These are phyloP conservation scores for Beroe ovata DNA, from an alignment of 37 sponge, comb jelly and placozoan species.

Conservation along the genomic window DNA sequence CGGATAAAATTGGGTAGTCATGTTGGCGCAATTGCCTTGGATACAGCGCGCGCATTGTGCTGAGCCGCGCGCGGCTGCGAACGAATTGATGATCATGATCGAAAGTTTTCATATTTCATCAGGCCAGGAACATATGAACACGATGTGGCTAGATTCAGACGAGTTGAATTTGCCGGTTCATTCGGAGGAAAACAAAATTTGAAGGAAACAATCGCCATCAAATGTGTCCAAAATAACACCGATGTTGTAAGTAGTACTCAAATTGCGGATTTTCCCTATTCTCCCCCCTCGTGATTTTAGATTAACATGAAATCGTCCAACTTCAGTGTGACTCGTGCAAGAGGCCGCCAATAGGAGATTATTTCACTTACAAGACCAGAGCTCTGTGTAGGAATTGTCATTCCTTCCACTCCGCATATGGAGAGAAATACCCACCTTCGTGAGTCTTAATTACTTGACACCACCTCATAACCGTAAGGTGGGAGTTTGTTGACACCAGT, in stretches of 20 bases:
- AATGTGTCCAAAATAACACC: conserved; percentile 51
- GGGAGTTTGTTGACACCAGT: background rate
- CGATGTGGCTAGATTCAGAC: conserved; percentile 47
- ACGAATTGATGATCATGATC: no score
- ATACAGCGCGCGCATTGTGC: no score
- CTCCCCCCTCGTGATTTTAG: no score
- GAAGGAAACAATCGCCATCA: conserved; percentile 42
- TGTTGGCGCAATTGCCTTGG: no score
- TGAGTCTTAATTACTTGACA: no score
- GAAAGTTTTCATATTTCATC: no score
- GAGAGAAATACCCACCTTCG: conserved; percentile 66
- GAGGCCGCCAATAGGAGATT: conserved; percentile 52
- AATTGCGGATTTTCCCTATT: no score
- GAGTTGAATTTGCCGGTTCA: conserved; percentile 58
- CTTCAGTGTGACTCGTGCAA: conserved; percentile 66
- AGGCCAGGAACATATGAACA: conserved; percentile 62
- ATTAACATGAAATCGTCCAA: no score
- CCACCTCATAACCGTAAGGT: background rate
- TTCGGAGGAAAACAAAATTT: conserved; percentile 54
- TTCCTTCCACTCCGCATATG: conserved; percentile 62
- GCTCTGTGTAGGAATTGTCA: conserved; percentile 61
- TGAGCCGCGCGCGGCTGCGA: no score
- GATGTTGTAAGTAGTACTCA: conserved; percentile 54
- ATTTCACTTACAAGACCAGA: conserved; percentile 22
- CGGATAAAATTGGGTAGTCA: no score